Conservation (phyloP, 1,140 invertebrate genomes). For the Spodoptera litura region DNA sequence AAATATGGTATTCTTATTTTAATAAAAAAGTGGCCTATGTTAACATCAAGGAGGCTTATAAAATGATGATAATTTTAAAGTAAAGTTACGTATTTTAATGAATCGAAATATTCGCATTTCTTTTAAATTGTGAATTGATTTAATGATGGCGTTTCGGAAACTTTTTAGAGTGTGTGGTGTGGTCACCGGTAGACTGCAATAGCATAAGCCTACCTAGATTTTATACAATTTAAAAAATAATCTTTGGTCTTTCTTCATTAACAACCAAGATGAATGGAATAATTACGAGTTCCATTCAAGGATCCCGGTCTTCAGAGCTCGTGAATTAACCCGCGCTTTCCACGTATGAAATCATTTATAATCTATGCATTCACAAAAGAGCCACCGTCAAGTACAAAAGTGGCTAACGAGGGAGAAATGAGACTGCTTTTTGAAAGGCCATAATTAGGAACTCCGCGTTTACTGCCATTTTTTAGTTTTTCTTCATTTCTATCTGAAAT, state of each 20-base stretch:
- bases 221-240: not conserved
- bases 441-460: slow-evolving; percentile 45
- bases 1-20: no score
- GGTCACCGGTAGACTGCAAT: not conserved
- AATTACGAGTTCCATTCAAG: slow-evolving; percentile 19
- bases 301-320: not conserved
- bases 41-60: no score
- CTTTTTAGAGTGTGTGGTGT: no score
- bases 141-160: no score
- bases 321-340: slow-evolving; percentile 1
- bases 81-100: no score
- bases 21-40: no score
- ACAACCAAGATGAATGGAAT: slow-evolving; percentile 4
- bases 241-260: not conserved
- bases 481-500: slow-evolving; percentile 36
- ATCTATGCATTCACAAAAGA: slow-evolving; percentile 32
- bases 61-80: no score
- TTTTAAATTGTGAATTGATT: no score
- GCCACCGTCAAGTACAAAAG: slow-evolving; percentile 21
- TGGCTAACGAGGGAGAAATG: slow-evolving; percentile 42
- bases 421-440: slow-evolving; percentile 40
- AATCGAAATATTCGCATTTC: no score
- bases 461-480: slow-evolving; percentile 32
- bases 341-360: slow-evolving; percentile 28
- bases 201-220: not conserved